Base-by-base conservation (phyloP, 2,113 vertebrate species). In the Oenanthe melanoleuca region DNA sequence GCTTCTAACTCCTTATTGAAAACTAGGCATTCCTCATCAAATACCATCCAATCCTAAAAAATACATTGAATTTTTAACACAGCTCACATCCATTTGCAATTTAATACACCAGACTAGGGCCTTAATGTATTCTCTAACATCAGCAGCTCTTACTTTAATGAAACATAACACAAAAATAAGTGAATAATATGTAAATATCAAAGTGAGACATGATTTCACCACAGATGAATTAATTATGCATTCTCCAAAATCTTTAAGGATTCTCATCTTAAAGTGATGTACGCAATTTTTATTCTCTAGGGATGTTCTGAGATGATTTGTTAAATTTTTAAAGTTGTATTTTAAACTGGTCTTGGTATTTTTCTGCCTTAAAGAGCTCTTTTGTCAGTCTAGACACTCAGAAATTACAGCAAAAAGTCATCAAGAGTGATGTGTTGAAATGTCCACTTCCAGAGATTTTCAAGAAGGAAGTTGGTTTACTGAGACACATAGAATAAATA, bases 21-120 rank as follows among this genome's bases (percentile, higher is more conserved):
- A 95, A 97, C 96, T 5, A 86, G 56, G 6, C 96, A 97, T 87
- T 97, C 97, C 38, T 98, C 97, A 93, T 99, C 98, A 98, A 99
- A 99, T 80, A 97, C 97, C 14, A 96, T 93, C 98, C 98, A 99
- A 85, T 96, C 90, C 99, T 99, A 93, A 96, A 94, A 92, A 65
- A 56, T 24, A 95, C 8, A 57, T 3, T 21, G 11, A 12, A 37
- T 50, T 33, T 45, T 67, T 85, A 93, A 74, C 33, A 67, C 11
- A 70, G 47, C 29, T 79, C 10, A n/a, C 26, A 80, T 34, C 4
- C 19, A 37, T 28, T 37, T 72, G 31, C 29, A 64, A 61, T 88
- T 56, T 56, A 31, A 80, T 38, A 45, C 12, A 53, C 24, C 31
- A 96, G 22, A 50, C 12, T 24, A 22, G 63, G n/a, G 25, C 20